Evolutionary conservation across 2,113 vertebrate species (phyloP).

Genomic region (Zapus hudsonius): DNA sequence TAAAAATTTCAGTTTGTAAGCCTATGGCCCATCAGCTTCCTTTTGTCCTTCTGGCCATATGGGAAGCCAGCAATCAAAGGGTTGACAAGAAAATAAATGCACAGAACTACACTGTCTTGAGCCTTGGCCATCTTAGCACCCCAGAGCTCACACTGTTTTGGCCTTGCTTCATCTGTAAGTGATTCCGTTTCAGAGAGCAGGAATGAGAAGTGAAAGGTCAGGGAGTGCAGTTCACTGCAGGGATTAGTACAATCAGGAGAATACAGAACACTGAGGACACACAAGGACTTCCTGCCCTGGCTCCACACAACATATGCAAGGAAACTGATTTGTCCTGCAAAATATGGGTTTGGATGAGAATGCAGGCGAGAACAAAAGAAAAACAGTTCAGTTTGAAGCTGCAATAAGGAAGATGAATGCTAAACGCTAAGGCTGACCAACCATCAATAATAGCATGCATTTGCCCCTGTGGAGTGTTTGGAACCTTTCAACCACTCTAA

Average conservation of each 20-base stretch:
- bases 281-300: slow-evolving; percentile 15
- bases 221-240: neutral
- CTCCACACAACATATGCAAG: neutral
- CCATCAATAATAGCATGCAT: neutral
- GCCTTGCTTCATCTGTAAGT: slow-evolving; percentile 64
- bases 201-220: slow-evolving; percentile 75
- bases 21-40: neutral
- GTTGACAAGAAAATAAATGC: neutral
- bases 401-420: neutral
- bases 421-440: neutral
- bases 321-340: slow-evolving; percentile 40
- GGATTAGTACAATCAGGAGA: slow-evolving; percentile 72
- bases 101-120: neutral
- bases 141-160: slow-evolving; percentile 55
- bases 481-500: neutral
- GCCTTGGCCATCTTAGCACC: neutral
- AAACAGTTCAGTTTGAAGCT: slow-evolving; percentile 18
- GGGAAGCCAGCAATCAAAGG: neutral
- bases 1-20: neutral
- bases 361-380: neutral
- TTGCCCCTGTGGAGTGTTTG: neutral
- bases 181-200: slow-evolving; percentile 54
- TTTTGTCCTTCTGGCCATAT: neutral
- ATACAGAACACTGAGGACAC: neutral
- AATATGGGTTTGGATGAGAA: neutral